A percentile compares a stretch with the other conserved stretches of the same genome.
These are phyloP conservation scores for Triops longicaudatus DNA, from an alignment of 1,140 invertebrate genomes.

Conservation along the genomic window DNA sequence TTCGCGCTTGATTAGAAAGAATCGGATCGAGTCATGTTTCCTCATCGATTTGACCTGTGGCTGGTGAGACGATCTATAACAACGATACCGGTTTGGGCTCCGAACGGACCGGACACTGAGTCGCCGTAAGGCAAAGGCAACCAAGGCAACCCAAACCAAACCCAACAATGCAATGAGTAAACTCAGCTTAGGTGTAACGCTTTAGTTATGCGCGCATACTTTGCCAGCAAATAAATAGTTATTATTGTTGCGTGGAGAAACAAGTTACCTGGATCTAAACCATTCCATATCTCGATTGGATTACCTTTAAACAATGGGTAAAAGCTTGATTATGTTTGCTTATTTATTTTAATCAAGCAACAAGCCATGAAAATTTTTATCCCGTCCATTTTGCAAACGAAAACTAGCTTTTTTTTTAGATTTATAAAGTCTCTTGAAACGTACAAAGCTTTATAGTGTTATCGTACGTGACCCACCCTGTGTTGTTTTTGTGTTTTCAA, in stretches of 20 bases:
- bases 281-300: background rate
- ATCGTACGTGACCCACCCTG: background rate
- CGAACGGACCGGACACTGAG: background rate
- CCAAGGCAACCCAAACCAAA: slow-evolving; percentile 10
- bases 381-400: no score
- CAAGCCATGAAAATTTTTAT: no score
- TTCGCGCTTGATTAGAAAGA: background rate
- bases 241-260: slow-evolving; percentile 9
- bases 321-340: background rate
- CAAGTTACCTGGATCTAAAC: background rate
- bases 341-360: no score
- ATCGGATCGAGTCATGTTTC: background rate
- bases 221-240: background rate
- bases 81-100: background rate
- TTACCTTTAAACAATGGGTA: background rate
- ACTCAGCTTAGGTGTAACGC: background rate
- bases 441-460: no score
- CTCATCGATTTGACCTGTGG: background rate
- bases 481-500: background rate
- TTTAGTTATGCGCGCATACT: slow-evolving; percentile 12
- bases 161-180: background rate
- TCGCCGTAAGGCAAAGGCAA: slow-evolving; percentile 5
- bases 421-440: no score
- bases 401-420: no score
- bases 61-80: background rate